phyloP scores from a whole-genome alignment of 2,888 invertebrate species.

The Fragum whitleyi region DNA sequence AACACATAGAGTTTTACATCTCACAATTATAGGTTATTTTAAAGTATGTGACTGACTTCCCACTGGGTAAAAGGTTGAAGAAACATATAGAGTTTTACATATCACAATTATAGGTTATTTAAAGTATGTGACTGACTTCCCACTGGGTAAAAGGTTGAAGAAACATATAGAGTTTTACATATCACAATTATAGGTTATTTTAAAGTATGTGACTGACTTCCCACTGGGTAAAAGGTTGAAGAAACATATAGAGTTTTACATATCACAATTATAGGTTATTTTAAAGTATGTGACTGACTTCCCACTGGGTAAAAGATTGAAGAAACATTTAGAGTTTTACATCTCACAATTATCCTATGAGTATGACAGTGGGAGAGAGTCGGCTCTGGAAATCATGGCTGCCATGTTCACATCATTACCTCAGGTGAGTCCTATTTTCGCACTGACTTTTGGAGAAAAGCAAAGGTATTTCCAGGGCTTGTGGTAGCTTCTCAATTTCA shows the following conservation, averaged over 20 bases:
- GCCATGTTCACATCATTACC: constrained; percentile 92
- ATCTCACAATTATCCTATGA: constrained; percentile 93
- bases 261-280: constrained; percentile 89
- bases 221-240: constrained; percentile 91
- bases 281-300: constrained; percentile 94
- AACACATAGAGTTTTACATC: constrained; percentile 92
- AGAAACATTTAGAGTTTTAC: constrained; percentile 92
- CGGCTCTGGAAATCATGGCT: constrained; percentile 94
- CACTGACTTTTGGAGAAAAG: too few species aligned
- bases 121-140: constrained; percentile 95
- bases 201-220: constrained; percentile 97
- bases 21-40: constrained; percentile 89
- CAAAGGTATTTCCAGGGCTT: too few species aligned
- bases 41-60: constrained; percentile 93
- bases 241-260: constrained; percentile 92
- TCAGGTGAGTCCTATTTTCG: constrained; percentile 87
- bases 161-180: constrained; percentile 92
- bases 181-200: constrained; percentile 92
- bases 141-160: constrained; percentile 91
- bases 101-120: constrained; percentile 92
- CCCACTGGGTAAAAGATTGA: constrained; percentile 91
- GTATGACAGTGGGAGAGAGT: constrained; percentile 92
- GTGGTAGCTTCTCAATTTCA: too few species aligned
- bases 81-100: constrained; percentile 92
- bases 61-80: constrained; percentile 91